phyloP scores from a whole-genome alignment of 37 sponge, comb jelly and placozoan species.

The Hormiphora californensis region DNA sequence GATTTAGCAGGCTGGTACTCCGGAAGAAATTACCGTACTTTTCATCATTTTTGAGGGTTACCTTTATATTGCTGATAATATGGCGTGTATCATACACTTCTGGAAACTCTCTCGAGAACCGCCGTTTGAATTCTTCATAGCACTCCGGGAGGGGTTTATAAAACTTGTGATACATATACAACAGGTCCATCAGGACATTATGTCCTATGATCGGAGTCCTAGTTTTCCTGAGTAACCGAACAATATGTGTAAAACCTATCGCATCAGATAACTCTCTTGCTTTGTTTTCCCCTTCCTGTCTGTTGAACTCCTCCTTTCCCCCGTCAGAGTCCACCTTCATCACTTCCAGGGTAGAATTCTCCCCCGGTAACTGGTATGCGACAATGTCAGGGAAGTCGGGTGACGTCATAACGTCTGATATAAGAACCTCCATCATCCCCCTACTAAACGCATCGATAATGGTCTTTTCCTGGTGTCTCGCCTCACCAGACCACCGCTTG shows the following conservation, averaged over 20 bases:
- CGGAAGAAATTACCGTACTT: slow-evolving; percentile 1
- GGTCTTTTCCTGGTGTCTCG: not conserved
- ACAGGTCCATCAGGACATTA: slow-evolving; percentile 74
- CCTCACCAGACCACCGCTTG: not conserved
- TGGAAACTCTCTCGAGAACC: slow-evolving; percentile 64
- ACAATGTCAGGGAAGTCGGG: not conserved
- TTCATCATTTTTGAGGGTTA: not conserved
- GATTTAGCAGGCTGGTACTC: not conserved
- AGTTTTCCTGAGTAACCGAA: not conserved
- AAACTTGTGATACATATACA: slow-evolving; percentile 70
- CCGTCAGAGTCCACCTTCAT: not conserved
- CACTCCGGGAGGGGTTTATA: slow-evolving; percentile 64
- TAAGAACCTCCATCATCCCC: not conserved
- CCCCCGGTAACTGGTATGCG: not conserved
- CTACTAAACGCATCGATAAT: slow-evolving; percentile 28
- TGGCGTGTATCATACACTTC: slow-evolving; percentile 74
- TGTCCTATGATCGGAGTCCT: slow-evolving; percentile 77
- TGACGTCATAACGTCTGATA: not conserved
- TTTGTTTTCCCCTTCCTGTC: not conserved
- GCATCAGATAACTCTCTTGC: not conserved
- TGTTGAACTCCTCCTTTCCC: no score
- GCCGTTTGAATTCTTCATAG: slow-evolving; percentile 66
- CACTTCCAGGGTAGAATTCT: not conserved
- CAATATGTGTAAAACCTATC: slow-evolving; percentile 26
- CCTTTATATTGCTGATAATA: slow-evolving; percentile 35